Base-by-base conservation (phyloP, 1,140 invertebrate species). In the Drosophila novamexicana region DNA sequence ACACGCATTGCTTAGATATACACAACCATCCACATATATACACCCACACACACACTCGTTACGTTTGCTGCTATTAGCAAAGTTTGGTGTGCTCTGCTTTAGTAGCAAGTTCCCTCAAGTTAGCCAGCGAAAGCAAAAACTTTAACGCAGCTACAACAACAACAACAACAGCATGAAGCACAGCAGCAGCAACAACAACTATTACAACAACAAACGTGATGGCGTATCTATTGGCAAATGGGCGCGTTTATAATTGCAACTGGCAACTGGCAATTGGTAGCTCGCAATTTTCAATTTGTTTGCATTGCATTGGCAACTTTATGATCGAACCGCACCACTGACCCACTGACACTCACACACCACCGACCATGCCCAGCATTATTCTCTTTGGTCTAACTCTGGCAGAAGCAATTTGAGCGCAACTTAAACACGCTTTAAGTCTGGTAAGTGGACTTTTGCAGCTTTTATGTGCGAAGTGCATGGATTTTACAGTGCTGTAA, bases 201-300 rank as follows among this genome's bases (percentile, higher is more conserved):
- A 66, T 56, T 42, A 57, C 44, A 56, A 71, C 57, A 59, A 69
- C 40, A 61, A 40, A 61, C 14, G 40, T 47, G 22, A 52, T 54
- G 29, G 36, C 34, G 50, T 56, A 72, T 71, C 54, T 66, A 54
- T 67, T 59, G 56, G 59, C 71, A 69, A 77, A 80, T 80, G 75
- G 56, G 66, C 64, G 75, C 64, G 58, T 79, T 84, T 88, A 79
- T 89, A 89, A 86, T 86, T 86, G 84, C 83, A 50, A 66, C 66
- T 63, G 39, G 59, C 65, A 75, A 75, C 53, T 69, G 66, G 52
- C 57, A 62, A 63, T 36, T 52, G 45, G 56, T 56, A 84, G 53
- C 58, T 65, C 47, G 70, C 67, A 70, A 78, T 83, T 88, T 88
- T 76, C 64, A 88, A 79, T 79, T 88, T 81, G 57, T 76, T 78